Base-by-base conservation (phyloP, 2,888 invertebrate genomes). In the Cheilosia soror region DNA sequence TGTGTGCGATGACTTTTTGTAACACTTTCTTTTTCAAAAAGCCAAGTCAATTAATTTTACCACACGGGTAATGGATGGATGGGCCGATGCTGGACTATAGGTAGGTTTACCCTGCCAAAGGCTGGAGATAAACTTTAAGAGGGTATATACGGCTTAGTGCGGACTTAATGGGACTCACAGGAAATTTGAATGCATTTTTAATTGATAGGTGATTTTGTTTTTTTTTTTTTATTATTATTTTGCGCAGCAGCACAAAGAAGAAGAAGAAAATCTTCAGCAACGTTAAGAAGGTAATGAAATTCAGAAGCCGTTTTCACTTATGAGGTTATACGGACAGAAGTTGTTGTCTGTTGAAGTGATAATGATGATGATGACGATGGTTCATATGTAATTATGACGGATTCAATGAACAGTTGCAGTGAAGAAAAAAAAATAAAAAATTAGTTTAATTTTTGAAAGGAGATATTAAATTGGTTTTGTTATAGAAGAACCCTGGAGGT, bases 1-100 rank as follows among this genome's bases (percentile, higher is more conserved):
- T 66, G 55, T 53, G 49, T 57, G 62, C 29, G 73, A 78, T 84
- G 84, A 76, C 80, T 85, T 76, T 85, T 85, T 80, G 80, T 85
- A 80, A 85, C 84, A 85, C 84, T 85, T 85, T 85, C 84, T 85
- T 85, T 85, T 85, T 85, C 84, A 66, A 76, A 57, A 80, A 72
- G 51, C 51, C 31, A 71, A 84, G 75, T 80, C 80, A 80, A 85
- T 85, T 85, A 85, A 85, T 85, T 79, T 60, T 69, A 33, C 80
- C 71, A 71, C 29, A 53, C 69, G 44, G 37, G 11, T 37, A 37
- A 68, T 53, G 55, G 63, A 25, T 63, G 66, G 33, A 60, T n/a
- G 9, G 1, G 31, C 42, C 27, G n/a, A 42, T 27, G 58, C 58
- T n/a, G 60, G 3, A 33, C 11, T 3, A 11, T 0, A 9, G 9